A percentile compares a stretch with the other conserved stretches of the same genome.
phyloP scores from a whole-genome alignment of 2,113 vertebrate genomes.

The Chamaea fasciata region DNA sequence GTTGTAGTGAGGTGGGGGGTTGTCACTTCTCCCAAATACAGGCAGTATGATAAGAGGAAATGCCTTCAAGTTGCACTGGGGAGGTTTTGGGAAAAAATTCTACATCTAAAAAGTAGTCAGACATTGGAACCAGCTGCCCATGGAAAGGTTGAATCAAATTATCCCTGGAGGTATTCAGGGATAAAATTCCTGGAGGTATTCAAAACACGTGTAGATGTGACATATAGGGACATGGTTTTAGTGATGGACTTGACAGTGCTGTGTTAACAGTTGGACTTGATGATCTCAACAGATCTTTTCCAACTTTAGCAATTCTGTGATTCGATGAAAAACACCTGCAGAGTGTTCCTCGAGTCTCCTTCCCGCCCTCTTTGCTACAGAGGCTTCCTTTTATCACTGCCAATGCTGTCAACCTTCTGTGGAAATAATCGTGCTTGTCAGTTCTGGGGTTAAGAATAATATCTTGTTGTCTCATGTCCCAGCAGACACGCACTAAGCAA shows the following conservation, averaged over 20 bases:
- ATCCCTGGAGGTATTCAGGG: too few relatives aligned
- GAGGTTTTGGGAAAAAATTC: not conserved
- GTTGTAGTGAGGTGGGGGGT: not conserved
- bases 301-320: not conserved
- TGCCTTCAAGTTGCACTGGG: not conserved
- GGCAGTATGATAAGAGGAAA: fast-evolving
- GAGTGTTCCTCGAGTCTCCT: not conserved
- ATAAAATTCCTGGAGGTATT: not conserved
- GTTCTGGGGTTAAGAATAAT: conserved; percentile 47
- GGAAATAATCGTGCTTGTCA: conserved; percentile 38
- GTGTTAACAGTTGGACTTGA: not conserved
- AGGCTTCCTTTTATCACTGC: not conserved
- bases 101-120: not conserved
- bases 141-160: not conserved
- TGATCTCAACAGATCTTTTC: not conserved
- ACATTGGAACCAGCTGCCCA: not conserved
- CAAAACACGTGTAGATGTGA: not conserved
- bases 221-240: not conserved
- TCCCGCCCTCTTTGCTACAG: not conserved
- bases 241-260: not conserved
- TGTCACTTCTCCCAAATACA: not conserved
- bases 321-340: not conserved
- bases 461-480: not conserved
- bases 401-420: conserved; percentile 6
- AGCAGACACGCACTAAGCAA: conserved; percentile 13